These are phyloP conservation scores for Hydrozoanthus tunicans DNA, from an alignment of 64 coral and sea anemone species.

Conservation along the genomic window DNA sequence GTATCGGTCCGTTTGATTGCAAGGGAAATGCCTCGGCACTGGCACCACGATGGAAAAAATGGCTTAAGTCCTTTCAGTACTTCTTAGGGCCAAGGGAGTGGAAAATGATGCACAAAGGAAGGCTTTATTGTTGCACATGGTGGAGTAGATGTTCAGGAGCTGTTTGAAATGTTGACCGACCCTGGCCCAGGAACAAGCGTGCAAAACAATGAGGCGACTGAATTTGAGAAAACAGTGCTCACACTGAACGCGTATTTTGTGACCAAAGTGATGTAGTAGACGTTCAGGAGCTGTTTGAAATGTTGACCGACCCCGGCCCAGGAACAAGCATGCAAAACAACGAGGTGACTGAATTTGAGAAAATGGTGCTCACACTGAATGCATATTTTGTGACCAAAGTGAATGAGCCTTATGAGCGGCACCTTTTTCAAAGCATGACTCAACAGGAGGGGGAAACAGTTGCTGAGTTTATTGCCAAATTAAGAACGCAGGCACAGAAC, in stretches of 20 bases:
- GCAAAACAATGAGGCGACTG: slow-evolving; percentile 16
- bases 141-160: slow-evolving; percentile 62
- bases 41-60: slow-evolving; percentile 69
- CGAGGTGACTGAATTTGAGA: too few species aligned
- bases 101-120: slow-evolving; percentile 51
- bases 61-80: slow-evolving; percentile 74
- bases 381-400: slow-evolving; percentile 6
- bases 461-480: slow-evolving; percentile 47
- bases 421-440: slow-evolving; percentile 40
- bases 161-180: slow-evolving; percentile 58
- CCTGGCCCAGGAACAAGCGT: slow-evolving; percentile 6
- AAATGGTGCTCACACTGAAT: too few species aligned
- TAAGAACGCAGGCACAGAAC: slow-evolving; percentile 42
- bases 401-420: slow-evolving; percentile 54
- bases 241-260: slow-evolving; percentile 63
- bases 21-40: slow-evolving; percentile 40
- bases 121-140: slow-evolving; percentile 48
- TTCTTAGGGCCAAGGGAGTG: slow-evolving; percentile 57
- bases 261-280: too few species aligned
- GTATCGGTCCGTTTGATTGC: neutral
- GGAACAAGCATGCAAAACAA: too few species aligned
- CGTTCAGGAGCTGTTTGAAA: too few species aligned
- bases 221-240: slow-evolving; percentile 14
- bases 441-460: slow-evolving; percentile 62
- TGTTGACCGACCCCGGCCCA: too few species aligned